Percentiles rank a stretch among this genome's conserved stretches.
Evolutionary conservation across 2,113 vertebrate species (phyloP).

Genomic region (Manacus vitellinus): DNA sequence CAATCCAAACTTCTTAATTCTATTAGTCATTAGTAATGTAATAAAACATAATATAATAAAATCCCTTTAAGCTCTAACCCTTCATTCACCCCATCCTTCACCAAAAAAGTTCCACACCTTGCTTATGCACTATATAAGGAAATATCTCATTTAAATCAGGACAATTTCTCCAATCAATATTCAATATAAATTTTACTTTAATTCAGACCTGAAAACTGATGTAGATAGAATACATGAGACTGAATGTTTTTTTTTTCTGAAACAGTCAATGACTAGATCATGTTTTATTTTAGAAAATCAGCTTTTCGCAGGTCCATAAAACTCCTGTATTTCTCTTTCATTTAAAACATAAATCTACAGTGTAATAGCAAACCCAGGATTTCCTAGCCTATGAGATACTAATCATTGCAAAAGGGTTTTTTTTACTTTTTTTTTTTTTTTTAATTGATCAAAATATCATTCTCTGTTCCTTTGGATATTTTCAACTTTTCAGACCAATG

Average conservation of each 20-base stretch:
- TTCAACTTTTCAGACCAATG: neutral
- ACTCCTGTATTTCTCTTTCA: neutral
- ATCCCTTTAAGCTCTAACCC: neutral
- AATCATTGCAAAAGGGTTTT: neutral
- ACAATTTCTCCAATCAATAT: too few relatives aligned
- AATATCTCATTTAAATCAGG: too few relatives aligned
- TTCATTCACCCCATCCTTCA: neutral
- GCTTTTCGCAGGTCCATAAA: neutral
- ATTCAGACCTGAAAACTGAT: neutral
- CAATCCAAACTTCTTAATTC: neutral
- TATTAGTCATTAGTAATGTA: neutral
- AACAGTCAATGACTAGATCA: neutral
- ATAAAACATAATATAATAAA: neutral
- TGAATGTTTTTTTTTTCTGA: neutral
- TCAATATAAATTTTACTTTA: too few relatives aligned
- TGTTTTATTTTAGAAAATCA: neutral
- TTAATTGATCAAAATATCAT: neutral
- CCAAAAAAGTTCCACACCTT: too few relatives aligned
- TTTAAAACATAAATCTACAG: neutral
- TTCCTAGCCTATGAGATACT: neutral
- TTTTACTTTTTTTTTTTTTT: neutral
- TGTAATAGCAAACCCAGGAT: neutral
- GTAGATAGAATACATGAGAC: neutral
- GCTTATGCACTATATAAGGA: too few relatives aligned
- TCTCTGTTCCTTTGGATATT: neutral